Evolutionary conservation across 2,113 vertebrate species (phyloP), one percentile per base, ranked within the genome.

Genomic region (Pseudorhombus dupliciocellatus): DNA sequence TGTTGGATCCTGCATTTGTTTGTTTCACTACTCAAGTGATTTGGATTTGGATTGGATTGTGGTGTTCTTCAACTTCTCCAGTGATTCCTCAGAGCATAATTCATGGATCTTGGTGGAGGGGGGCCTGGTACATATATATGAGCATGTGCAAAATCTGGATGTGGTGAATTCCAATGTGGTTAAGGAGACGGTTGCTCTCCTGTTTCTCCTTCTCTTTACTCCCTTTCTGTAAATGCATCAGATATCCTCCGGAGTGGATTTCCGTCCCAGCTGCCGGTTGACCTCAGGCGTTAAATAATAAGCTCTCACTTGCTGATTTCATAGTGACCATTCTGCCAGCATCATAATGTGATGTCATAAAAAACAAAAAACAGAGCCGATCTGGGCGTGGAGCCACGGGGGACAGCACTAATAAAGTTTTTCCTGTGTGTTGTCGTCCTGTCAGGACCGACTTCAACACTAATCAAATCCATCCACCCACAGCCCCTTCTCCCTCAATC

Each of bases 381-480:
- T 40, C 44, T 30, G 46, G n/a, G 61, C 68, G 22, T 0, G 14
- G 64, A 40, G 66, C 66, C 25, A 22, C 50, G 18, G 25, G 52
- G 12, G 7, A 37, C 22, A 8, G 48, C 14, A 28, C 31, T 16
- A 53, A 65, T 61, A 21, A 53, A 31, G 12, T 56, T 53, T 66
- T 37, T 44, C 20, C 7, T 42, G 9, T 14, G 15, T 26, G 28
- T 68, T 51, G 52, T n/a, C 20, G 30, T 21, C 62, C 72, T 48
- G 46, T 72, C 77, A 64, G 75, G 18, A 70, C 59, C 10, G 59
- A 66, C 71, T 58, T 56, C 58, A 40, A 8, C 40, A 24, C 52
- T 61, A 56, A 77, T 66, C 81, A 76, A 62, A 77, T 52, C 64
- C 44, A 8, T 66, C 55, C n/a, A 0, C 65, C 60, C 56, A 68